These are phyloP conservation scores for Urophycis tenuis DNA, from an alignment of 2,797 vertebrate species.

Conservation along the genomic window DNA sequence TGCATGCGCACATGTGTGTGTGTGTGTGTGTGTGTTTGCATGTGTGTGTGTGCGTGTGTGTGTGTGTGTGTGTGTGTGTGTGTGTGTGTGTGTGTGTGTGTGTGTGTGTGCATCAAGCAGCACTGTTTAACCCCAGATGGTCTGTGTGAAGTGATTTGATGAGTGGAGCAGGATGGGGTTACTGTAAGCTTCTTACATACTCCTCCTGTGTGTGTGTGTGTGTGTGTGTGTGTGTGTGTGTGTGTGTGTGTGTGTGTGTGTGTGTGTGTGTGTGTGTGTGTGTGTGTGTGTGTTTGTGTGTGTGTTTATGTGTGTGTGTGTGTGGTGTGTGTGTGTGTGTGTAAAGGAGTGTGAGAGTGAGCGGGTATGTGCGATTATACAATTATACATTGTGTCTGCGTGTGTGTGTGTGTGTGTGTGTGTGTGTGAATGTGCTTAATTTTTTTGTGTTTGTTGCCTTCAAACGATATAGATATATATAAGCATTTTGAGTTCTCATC, in stretches of 20 bases:
- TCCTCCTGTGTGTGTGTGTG: not conserved
- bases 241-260: not conserved
- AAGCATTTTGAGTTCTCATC: conserved; percentile 18
- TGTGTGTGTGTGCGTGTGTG: not conserved
- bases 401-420: not conserved
- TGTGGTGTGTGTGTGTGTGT: conserved; percentile 4
- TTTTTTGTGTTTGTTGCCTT: conserved; percentile 3
- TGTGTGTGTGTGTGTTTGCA: not conserved
- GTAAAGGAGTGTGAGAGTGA: not conserved
- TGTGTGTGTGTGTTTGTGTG: not conserved
- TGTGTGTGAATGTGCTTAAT: not conserved
- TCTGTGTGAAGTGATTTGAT: conserved; percentile 15
- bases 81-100: conserved; percentile 7
- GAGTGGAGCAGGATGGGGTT: conserved; percentile 12
- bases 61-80: conserved; percentile 5
- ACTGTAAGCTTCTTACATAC: conserved; percentile 1
- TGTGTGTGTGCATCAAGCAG: conserved; percentile 1
- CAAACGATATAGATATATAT: conserved; percentile 37
- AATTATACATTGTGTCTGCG: no score
- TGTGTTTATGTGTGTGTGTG: not conserved
- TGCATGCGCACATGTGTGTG: not conserved
- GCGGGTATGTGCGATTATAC: not conserved
- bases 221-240: conserved; percentile 23
- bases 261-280: not conserved
- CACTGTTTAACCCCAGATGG: conserved; percentile 29